Evolutionary conservation across 2,888 invertebrate species (phyloP), one percentile per base, ranked within the genome.

Genomic region (Platycheirus rosarum): DNA sequence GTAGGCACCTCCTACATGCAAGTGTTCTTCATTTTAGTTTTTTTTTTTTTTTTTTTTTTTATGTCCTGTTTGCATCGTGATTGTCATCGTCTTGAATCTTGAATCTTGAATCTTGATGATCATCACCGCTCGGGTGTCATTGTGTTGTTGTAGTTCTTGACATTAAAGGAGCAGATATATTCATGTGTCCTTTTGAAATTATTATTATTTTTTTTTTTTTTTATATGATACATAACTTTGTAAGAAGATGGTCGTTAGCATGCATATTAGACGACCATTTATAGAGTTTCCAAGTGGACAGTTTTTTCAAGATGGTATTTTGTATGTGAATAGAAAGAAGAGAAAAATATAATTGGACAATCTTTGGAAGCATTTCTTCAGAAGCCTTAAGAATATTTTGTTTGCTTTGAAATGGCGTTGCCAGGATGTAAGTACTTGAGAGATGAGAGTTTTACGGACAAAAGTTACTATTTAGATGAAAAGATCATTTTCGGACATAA

Each of bases 211-310:
- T 44, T 46, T 62, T 55, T 51, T 46, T 13, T 2, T 23, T 20
- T 18, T 35, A 65, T 42, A 32, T 48, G 55, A 40, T 40, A 32
- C 40, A 42, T 20, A 46, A 8, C 5, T 6, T 48, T 53, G 13
- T 66, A 35, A 66, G 60, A 60, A 44, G 14, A 55, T 29, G 14
- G 20, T 71, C 49, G 32, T 51, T 60, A 66, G 71, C 20, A 53
- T 60, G 73, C 57, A 71, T 53, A 62, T 68, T 48, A 63, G 42
- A 44, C 23, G 13, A 44, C 13, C 14, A 48, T 68, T 40, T 46
- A 40, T 37, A 55, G 63, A 69, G 62, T 69, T 63, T 35, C 55
- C 68, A 62, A 62, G 18, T 60, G 55, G 48, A 44, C 65, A 74
- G 37, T 71, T 63, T 71, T 63, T 14, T 42, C 5, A 23, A 20